Conservation (phyloP, 1,140 invertebrate genomes). For the Carcinoscorpius rotundicauda region DNA sequence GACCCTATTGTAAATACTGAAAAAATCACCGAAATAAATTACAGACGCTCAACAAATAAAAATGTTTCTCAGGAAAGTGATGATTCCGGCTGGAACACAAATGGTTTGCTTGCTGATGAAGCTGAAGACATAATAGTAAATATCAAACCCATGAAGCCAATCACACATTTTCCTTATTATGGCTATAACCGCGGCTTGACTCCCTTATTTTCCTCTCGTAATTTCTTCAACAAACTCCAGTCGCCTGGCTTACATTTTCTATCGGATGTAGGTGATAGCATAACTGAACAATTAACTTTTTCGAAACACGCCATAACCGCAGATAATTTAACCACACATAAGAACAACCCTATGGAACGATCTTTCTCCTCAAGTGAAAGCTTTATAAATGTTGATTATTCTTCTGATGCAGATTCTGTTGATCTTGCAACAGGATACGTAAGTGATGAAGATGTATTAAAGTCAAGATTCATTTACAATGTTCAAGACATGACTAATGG, state of each 20-base stretch:
- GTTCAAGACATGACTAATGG: constrained; percentile 47
- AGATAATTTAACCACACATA: constrained; percentile 8
- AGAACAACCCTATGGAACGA: constrained; percentile 12
- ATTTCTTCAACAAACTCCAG: constrained; percentile 21
- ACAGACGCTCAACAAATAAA: too few species aligned
- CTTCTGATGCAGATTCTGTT: constrained; percentile 29
- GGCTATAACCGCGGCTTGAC: constrained; percentile 47
- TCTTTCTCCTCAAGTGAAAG: constrained; percentile 13
- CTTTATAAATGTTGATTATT: constrained; percentile 30
- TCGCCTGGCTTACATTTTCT: constrained; percentile 22
- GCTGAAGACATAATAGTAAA: constrained; percentile 65
- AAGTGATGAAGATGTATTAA: constrained; percentile 57
- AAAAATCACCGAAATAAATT: too few species aligned
- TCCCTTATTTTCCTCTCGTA: constrained; percentile 14
- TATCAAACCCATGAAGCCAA: constrained; percentile 83
- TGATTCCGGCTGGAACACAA: constrained; percentile 21
- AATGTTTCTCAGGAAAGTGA: not conserved
- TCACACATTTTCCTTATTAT: constrained; percentile 45
- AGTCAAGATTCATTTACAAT: constrained; percentile 33
- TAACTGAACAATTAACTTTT: constrained; percentile 4
- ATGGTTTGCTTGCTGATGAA: constrained; percentile 39
- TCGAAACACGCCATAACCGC: constrained; percentile 9
- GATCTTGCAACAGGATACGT: constrained; percentile 46
- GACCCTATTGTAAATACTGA: too few species aligned
- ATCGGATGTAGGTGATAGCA: constrained; percentile 26